Percentiles rank a stretch among this genome's conserved stretches.
These are phyloP conservation scores for Sinosuthora webbiana DNA, from an alignment of 2,113 vertebrate species.

Conservation along the genomic window DNA sequence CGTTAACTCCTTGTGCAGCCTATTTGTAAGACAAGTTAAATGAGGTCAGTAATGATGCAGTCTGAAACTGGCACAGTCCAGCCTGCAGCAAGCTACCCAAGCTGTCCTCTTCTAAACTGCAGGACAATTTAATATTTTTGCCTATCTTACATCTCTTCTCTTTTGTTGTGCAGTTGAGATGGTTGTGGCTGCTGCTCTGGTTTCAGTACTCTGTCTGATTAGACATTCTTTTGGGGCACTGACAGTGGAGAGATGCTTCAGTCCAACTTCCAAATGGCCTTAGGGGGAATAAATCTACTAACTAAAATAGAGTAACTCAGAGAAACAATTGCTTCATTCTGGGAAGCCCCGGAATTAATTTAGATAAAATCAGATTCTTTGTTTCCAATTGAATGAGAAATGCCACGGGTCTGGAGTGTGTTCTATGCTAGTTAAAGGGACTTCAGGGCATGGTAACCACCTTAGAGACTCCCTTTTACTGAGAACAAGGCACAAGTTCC, in stretches of 20 bases:
- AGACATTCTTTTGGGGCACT: not conserved
- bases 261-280: constrained; percentile 2
- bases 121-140: not conserved
- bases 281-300: not conserved
- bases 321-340: constrained; percentile 46
- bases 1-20: not conserved
- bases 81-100: not conserved
- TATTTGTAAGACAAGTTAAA: not conserved
- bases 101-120: not conserved
- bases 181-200: not conserved
- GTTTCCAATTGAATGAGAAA: constrained; percentile 36
- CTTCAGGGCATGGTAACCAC: not conserved
- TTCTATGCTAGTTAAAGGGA: not conserved
- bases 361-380: constrained; percentile 51
- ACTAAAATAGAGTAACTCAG: constrained; percentile 7
- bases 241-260: not conserved
- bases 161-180: not conserved
- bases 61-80: not conserved
- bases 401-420: not conserved
- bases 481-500: not conserved
- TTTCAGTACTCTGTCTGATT: constrained; percentile 4
- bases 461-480: not conserved
- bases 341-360: constrained; percentile 32
- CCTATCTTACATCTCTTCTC: not conserved
- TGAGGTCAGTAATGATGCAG: not conserved